These are phyloP conservation scores for Microcebus lehilahytsara DNA, from an alignment of 2,113 vertebrate species.

Conservation along the genomic window DNA sequence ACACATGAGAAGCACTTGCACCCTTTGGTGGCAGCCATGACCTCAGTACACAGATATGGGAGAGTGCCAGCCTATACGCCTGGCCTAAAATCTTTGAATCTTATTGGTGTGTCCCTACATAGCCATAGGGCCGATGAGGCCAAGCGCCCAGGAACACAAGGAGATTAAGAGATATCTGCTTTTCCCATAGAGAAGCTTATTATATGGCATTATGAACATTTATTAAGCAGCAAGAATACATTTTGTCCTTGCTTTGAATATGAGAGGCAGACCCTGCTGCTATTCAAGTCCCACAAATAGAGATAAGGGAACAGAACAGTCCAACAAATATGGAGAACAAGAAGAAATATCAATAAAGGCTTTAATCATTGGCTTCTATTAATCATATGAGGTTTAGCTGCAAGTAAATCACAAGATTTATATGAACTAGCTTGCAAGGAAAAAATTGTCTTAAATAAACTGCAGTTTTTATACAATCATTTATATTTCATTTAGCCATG, in stretches of 20 bases:
- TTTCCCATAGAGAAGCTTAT: background rate
- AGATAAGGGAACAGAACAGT: background rate
- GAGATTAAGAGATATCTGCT: background rate
- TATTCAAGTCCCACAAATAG: background rate
- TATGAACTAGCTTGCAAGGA: background rate
- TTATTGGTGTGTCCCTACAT: background rate
- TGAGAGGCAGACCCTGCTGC: background rate
- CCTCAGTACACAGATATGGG: background rate
- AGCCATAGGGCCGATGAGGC: background rate
- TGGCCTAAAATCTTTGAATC: background rate
- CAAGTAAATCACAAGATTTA: background rate
- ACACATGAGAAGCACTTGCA: background rate
- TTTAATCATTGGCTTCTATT: background rate
- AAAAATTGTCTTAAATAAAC: background rate
- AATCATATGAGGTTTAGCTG: background rate
- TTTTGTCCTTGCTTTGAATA: background rate
- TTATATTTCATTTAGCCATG: background rate
- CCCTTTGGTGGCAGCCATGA: background rate
- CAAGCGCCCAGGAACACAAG: background rate
- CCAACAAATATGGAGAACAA: background rate
- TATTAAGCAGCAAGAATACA: background rate
- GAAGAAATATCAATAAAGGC: background rate
- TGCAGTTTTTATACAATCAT: background rate
- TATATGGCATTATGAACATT: background rate
- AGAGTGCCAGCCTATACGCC: background rate